Conservation (phyloP, 2,888 invertebrate species). For the Aleiodes testaceus region DNA sequence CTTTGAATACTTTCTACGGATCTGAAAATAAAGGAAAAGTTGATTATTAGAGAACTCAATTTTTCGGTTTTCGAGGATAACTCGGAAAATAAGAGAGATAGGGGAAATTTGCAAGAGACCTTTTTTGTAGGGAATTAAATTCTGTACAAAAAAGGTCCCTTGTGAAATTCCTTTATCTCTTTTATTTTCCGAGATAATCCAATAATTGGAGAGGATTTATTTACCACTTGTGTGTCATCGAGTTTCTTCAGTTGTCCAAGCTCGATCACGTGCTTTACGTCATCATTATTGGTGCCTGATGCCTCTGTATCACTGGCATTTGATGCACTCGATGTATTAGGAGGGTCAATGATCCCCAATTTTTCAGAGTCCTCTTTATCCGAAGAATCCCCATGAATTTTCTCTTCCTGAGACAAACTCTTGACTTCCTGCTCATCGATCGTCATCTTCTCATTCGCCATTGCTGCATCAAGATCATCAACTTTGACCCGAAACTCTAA, state of each 20-base stretch:
- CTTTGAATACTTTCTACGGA: constrained; percentile 64
- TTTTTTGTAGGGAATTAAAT: too few relatives aligned
- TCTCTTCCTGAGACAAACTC: constrained; percentile 38
- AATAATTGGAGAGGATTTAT: not conserved
- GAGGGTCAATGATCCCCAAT: not conserved
- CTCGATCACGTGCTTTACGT: constrained; percentile 46
- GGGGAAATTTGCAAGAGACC: too few relatives aligned
- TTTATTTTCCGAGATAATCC: not conserved
- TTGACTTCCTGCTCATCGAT: constrained; percentile 50
- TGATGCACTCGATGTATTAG: constrained; percentile 1
- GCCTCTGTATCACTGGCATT: constrained; percentile 27
- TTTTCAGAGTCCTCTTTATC: constrained; percentile 43
- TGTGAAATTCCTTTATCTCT: too few relatives aligned
- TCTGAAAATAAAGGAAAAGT: constrained; percentile 49
- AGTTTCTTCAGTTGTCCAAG: constrained; percentile 50
- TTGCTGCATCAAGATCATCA: not conserved
- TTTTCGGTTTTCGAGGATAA: too few relatives aligned
- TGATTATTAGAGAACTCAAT: too few relatives aligned
- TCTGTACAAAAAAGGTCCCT: too few relatives aligned
- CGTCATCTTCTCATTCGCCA: constrained; percentile 48
- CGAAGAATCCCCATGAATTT: constrained; percentile 40
- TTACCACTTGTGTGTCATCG: constrained; percentile 61
- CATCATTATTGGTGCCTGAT: not conserved
- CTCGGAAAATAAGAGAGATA: too few relatives aligned
- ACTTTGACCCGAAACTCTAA: constrained; percentile 12